Conservation (phyloP, 2,797 vertebrate genomes). For the Carapus acus region DNA sequence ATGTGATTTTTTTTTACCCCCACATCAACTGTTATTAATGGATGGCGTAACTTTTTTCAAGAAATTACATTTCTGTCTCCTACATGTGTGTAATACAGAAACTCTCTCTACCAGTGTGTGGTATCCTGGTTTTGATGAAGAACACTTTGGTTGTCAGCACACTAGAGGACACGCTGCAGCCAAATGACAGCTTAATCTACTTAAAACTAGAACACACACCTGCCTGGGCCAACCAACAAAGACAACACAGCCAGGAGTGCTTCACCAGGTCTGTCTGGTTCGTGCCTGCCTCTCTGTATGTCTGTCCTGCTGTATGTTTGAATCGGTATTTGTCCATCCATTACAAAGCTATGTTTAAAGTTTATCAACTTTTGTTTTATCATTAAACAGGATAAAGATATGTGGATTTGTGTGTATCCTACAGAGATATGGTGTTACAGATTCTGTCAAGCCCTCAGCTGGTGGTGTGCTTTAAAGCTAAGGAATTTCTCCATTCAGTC, state of each 20-base stretch:
- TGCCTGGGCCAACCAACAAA: slow-evolving; percentile 63
- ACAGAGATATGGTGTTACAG: slow-evolving; percentile 76
- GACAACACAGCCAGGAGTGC: slow-evolving; percentile 46
- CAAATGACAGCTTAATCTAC: slow-evolving; percentile 70
- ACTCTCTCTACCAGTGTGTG: slow-evolving; percentile 39
- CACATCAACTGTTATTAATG: not conserved
- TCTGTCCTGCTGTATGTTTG: slow-evolving; percentile 39
- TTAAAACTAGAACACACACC: slow-evolving; percentile 68
- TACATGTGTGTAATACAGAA: slow-evolving; percentile 38
- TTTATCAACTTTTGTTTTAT: slow-evolving; percentile 23
- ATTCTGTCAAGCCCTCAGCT: slow-evolving; percentile 67
- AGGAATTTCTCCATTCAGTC: slow-evolving; percentile 79
- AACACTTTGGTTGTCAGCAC: slow-evolving; percentile 20
- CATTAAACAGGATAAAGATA: slow-evolving; percentile 13
- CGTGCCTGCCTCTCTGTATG: slow-evolving; percentile 5
- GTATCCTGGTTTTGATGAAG: slow-evolving; percentile 74
- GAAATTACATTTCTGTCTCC: slow-evolving; percentile 10
- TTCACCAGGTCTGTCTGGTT: slow-evolving; percentile 70
- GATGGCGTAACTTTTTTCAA: too few relatives aligned
- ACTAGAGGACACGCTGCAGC: slow-evolving; percentile 29
- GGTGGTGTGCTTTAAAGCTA: slow-evolving; percentile 86
- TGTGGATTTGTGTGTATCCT: slow-evolving; percentile 19
- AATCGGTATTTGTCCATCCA: not conserved
- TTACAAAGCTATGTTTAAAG: not conserved
- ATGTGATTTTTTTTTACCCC: slow-evolving; percentile 5